These are phyloP conservation scores for Patella depressa DNA, from an alignment of 2,888 invertebrate genomes.

Conservation along the genomic window DNA sequence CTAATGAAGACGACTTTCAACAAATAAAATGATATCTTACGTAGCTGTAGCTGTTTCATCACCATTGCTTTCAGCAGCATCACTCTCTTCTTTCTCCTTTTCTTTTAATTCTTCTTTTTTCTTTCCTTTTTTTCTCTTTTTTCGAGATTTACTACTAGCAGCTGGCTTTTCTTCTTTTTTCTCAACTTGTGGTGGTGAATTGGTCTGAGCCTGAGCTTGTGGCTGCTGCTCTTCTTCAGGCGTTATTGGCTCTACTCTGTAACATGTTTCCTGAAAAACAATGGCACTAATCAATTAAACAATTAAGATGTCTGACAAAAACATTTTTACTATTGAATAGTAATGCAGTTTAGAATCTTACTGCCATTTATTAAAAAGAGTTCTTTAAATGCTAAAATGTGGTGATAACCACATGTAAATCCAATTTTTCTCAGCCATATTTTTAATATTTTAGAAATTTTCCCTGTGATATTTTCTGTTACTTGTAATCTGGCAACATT, in stretches of 20 bases:
- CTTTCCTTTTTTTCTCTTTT: constrained; percentile 57
- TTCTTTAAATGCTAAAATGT: background rate
- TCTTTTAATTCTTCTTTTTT: constrained; percentile 43
- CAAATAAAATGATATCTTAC: no score
- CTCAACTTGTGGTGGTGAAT: constrained; percentile 19
- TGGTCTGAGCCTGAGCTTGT: constrained; percentile 27
- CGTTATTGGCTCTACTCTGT: constrained; percentile 27
- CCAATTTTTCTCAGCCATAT: no score
- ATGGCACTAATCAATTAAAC: no score
- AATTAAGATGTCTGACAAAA: no score
- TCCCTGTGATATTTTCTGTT: no score
- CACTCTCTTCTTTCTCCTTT: constrained; percentile 36
- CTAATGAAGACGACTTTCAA: no score
- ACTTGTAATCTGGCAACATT: no score
- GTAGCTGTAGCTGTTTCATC: constrained; percentile 22
- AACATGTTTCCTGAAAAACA: constrained; percentile 37
- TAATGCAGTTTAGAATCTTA: no score
- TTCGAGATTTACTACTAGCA: constrained; percentile 49
- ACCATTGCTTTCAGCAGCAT: constrained; percentile 25
- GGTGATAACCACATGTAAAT: background rate
- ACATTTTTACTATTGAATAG: no score
- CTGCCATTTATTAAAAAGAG: background rate
- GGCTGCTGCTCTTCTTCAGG: constrained; percentile 31
- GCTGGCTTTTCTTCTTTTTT: constrained; percentile 36
- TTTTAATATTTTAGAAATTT: no score